Conservation (phyloP, 2,888 invertebrate genomes). For the Chironomus riparius region DNA sequence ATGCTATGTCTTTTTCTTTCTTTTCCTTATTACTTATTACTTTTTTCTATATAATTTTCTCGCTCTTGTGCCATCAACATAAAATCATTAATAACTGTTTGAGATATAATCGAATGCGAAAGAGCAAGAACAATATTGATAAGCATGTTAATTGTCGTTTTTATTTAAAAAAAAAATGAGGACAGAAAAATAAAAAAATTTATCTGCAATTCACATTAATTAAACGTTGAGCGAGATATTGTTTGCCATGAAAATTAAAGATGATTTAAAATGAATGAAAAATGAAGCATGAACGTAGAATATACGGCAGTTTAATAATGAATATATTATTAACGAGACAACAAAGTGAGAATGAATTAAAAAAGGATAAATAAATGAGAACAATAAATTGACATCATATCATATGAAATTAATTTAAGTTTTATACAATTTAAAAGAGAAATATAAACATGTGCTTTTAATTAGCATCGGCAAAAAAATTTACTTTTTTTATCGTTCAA, state of each 20-base stretch:
- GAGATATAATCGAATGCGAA: neutral
- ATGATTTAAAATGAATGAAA: conserved; percentile 6
- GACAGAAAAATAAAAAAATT: neutral
- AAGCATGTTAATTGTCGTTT: neutral
- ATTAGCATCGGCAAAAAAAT: neutral
- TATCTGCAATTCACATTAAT: neutral
- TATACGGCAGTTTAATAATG: conserved; percentile 6
- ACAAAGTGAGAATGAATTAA: neutral
- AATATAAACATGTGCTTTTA: neutral
- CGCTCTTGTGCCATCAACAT: neutral
- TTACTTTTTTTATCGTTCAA: neutral
- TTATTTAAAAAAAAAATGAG: neutral
- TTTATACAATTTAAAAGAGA: conserved; percentile 5
- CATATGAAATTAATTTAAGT: conserved; percentile 1
- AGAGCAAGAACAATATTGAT: neutral
- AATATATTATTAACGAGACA: neutral
- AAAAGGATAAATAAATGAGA: neutral
- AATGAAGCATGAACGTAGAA: conserved; percentile 13
- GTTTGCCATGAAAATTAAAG: neutral
- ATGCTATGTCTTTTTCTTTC: no score
- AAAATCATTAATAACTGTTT: neutral
- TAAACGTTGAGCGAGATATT: neutral
- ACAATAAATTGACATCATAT: conserved; percentile 20
- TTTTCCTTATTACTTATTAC: no score
- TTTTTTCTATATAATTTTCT: neutral